phyloP scores from a whole-genome alignment of 1,140 invertebrate genomes.

The Piezodorus guildinii region DNA sequence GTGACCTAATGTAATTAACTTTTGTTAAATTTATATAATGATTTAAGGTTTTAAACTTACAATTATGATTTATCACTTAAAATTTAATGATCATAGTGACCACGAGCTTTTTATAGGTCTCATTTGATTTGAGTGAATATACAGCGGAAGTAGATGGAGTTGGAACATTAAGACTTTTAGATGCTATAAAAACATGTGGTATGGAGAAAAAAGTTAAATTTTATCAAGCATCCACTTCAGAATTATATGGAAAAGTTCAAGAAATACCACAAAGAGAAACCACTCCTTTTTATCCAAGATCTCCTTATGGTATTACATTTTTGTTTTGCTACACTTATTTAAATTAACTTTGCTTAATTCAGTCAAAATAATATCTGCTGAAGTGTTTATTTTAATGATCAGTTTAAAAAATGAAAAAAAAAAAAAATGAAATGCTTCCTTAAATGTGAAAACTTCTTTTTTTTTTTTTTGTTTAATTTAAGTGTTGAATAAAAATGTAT shows the following conservation, averaged over 20 bases:
- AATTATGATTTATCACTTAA: no score
- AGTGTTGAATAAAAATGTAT: no score
- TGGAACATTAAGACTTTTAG: constrained; percentile 88
- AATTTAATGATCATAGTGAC: no score
- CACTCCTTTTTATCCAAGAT: constrained; percentile 97
- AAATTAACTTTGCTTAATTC: not conserved
- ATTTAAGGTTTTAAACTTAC: no score
- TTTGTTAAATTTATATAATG: no score
- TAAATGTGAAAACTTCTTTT: no score
- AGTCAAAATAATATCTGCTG: no score
- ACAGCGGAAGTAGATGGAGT: constrained; percentile 98
- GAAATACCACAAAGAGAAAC: constrained; percentile 96
- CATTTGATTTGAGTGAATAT: constrained; percentile 97
- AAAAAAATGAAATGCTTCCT: no score
- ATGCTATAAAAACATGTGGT: constrained; percentile 88
- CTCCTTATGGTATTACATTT: constrained; percentile 81
- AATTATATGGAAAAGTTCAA: constrained; percentile 94
- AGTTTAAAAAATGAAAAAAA: no score
- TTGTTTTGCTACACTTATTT: not conserved
- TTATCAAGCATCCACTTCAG: constrained; percentile 98
- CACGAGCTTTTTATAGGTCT: constrained; percentile 46
- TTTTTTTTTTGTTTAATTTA: no score
- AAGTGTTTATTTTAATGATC: no score
- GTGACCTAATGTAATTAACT: no score
- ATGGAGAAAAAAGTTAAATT: constrained; percentile 77